Base-by-base conservation (phyloP, 2,888 invertebrate species). In the Drosophila hawaiiensis region DNA sequence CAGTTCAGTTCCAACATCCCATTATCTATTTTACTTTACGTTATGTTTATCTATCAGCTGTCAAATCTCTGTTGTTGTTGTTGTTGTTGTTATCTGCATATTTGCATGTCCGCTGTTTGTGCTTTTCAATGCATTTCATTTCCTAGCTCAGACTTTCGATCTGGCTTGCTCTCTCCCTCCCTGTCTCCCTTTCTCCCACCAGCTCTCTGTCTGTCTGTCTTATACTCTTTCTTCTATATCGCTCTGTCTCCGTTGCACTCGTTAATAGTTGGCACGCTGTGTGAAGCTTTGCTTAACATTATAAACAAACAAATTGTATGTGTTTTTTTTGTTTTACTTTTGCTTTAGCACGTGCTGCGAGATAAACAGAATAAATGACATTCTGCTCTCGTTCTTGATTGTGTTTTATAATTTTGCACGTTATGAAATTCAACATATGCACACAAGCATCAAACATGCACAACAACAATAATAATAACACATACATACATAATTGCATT, bases 101-200 rank as follows among this genome's bases (percentile, higher is more conserved):
- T 71, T 83, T 88, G 80, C 86, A 85, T 89, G 84, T 81, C 31
- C 62, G 68, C 64, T 73, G 80, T 78, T 84, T 93, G 93, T 91
- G 91, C 81, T 91, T 91, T 89, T 80, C 72, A 76, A 71, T 80
- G 82, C 81, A 82, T 79, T 89, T 87, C 66, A 89, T 89, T 89
- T 89, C 88, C 88, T 90, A 71, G 69, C 65, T 73, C 67, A 72
- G 71, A 56, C 56, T 56, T 56, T 56, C 29, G 56, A 41, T 56
- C 41, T 55, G 25, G 10, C 37, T n/a, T 25, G 50, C 58, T 29
- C 64, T 56, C 37, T 35, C 37, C 25, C 10, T 16, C 58, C 25
- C 66, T 56, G 28, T 31, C 55, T 25, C 9, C 29, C 41, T 53
- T 29, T 43, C 22, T n/a, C 33, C 12, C 14, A 19, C 62, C 19